These are phyloP conservation scores for Himalopsyche phryganea DNA, from an alignment of 1,140 invertebrate genomes.

Conservation along the genomic window DNA sequence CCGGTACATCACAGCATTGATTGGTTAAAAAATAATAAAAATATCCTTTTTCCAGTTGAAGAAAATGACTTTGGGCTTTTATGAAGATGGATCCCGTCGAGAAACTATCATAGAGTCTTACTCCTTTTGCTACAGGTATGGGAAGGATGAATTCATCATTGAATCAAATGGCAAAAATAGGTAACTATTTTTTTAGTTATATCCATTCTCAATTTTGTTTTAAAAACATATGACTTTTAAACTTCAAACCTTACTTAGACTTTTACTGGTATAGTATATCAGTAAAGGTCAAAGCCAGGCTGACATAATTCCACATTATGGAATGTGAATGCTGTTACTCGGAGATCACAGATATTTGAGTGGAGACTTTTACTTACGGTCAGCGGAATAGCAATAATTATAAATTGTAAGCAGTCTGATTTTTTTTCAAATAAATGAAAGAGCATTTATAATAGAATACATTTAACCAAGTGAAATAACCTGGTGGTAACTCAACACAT, in stretches of 20 bases:
- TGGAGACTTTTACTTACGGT: no score
- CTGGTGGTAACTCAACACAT: no score
- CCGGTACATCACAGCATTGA: no score
- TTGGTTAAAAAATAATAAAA: background rate
- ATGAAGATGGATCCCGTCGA: background rate
- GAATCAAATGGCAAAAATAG: background rate
- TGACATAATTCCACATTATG: background rate
- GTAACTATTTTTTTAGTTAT: background rate
- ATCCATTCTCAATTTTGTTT: background rate
- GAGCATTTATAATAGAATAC: no score
- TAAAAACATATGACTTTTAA: background rate
- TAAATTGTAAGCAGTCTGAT: no score
- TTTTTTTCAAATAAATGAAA: no score
- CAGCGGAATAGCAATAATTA: no score
- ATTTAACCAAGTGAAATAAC: no score
- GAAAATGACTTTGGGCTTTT: slow-evolving; percentile 1
- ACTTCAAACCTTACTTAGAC: background rate
- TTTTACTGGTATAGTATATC: background rate
- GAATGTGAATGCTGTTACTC: background rate
- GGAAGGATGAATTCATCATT: background rate
- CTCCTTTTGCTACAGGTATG: slow-evolving; percentile 7
- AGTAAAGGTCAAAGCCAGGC: no score
- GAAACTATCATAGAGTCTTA: slow-evolving; percentile 13
- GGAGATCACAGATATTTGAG: no score
- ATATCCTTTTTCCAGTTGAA: slow-evolving; percentile 10